These are phyloP conservation scores for Ciconia nigra DNA, from an alignment of 2,797 vertebrate genomes.

Conservation along the genomic window DNA sequence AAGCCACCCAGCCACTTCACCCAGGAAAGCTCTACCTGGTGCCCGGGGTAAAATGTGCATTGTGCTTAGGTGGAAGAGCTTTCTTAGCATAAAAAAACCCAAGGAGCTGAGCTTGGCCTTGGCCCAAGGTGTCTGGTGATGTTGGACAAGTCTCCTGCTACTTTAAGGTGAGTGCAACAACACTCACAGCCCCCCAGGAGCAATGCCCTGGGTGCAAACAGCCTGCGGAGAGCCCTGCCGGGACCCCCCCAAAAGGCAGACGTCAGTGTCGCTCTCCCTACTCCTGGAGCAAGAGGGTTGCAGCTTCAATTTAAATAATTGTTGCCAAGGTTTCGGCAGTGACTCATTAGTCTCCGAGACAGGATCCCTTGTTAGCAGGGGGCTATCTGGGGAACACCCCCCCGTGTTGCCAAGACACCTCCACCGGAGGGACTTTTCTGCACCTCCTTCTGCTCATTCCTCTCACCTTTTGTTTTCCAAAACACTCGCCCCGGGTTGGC, in stretches of 20 bases:
- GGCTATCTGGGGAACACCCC: not conserved
- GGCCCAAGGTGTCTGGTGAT: not conserved
- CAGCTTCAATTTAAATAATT: not conserved
- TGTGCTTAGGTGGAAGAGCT: not conserved
- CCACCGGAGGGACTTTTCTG: not conserved
- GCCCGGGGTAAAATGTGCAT: not conserved
- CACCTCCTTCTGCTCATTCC: not conserved
- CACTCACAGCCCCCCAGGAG: not conserved
- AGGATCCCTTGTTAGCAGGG: not conserved
- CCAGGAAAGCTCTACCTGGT: not conserved
- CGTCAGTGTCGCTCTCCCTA: rapidly evolving
- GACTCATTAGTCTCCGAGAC: not conserved
- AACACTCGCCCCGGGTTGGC: not conserved
- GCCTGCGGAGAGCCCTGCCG: not conserved
- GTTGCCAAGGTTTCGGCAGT: not conserved
- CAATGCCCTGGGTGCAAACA: not conserved
- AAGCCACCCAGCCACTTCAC: not conserved
- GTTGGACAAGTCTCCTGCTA: not conserved
- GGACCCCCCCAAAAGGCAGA: not conserved
- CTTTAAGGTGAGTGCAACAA: not conserved
- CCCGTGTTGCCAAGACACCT: not conserved
- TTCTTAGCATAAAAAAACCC: not conserved
- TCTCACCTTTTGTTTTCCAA: not conserved
- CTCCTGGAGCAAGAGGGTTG: not conserved
- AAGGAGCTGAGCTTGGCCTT: not conserved